Conservation (phyloP, 2,797 vertebrate species). For the Artibeus jamaicensis region DNA sequence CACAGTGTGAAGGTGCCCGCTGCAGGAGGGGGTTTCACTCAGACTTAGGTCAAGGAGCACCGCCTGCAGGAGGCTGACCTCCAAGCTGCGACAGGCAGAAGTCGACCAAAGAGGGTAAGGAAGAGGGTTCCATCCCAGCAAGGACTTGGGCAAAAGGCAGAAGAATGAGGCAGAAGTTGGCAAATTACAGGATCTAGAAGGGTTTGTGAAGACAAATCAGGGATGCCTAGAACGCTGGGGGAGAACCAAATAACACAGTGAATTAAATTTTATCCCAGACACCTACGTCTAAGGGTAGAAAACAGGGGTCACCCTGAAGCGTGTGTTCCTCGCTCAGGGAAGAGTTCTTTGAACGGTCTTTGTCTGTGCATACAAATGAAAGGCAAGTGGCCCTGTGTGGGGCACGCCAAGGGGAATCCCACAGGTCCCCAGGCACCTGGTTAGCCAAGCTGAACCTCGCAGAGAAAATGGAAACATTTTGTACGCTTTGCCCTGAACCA, state of each 20-base stretch:
- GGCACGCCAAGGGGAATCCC: neutral
- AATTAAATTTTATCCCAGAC: neutral
- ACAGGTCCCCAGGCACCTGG: neutral
- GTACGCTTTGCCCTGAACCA: neutral
- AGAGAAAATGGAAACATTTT: neutral
- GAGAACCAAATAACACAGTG: neutral
- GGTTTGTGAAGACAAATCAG: neutral
- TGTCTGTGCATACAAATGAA: neutral
- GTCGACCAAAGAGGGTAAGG: neutral
- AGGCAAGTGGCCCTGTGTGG: neutral
- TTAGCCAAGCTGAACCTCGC: neutral
- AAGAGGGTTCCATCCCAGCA: neutral
- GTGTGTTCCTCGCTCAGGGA: neutral
- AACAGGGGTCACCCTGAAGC: neutral
- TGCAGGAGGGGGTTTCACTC: neutral
- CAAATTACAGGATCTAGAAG: neutral
- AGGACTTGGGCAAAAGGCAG: neutral
- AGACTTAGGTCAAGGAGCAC: neutral
- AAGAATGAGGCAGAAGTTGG: neutral
- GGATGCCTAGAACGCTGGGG: neutral
- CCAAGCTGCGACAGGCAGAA: neutral
- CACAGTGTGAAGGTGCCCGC: neutral
- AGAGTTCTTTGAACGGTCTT: neutral
- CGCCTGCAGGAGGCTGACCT: neutral
- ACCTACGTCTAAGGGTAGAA: neutral